Evolutionary conservation across 2,888 invertebrate species (phyloP), one percentile per base, ranked within the genome.

Genomic region (Meganola albula): DNA sequence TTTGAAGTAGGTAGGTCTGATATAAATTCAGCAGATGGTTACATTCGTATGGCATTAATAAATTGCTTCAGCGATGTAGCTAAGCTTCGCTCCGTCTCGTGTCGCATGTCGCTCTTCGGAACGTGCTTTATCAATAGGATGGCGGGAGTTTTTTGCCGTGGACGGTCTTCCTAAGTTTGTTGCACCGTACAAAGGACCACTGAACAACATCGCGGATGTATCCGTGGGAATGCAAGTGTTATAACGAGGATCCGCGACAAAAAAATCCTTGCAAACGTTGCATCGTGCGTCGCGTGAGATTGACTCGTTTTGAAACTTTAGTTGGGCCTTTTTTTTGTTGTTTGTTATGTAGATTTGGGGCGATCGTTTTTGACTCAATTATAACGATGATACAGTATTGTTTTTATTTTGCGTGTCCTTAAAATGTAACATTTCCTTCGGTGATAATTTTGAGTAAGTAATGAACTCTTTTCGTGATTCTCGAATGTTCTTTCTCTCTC

Each of bases 191-290:
- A 60, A 55, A 59, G 54, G 48, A 50, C 45, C 35, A 53, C 43
- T 50, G 58, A 46, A 43, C 39, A 45, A 40, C 40, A 53, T 50
- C 48, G 58, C 48, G 58, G 55, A 63, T 65, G n/a, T n/a, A 63
- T 63, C 61, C 71, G 72, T 72, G 71, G 63, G 72, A 73, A 73
- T 44, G 44, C 43, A 50, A 65, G 70, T 68, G 70, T 64, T 64
- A 31, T 30, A 26, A 35, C 49, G 57, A 48, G 51, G 42, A 44
- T 50, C 47, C 39, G 40, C 44, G 37, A 34, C 45, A 60, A 63
- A 66, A 63, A 58, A 56, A 37, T 28, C 28, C 4, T 6, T 4
- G 25, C 20, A 23, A 12, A 9, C 40, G 31, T 39, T 29, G 31
- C 31, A 31, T 44, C 39, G 37, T 44, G 46, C 49, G 24, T 58